A percentile compares a stretch with the other conserved stretches of the same genome.
These are phyloP conservation scores for Acleris literana DNA, from an alignment of 2,888 invertebrate species.

Conservation along the genomic window DNA sequence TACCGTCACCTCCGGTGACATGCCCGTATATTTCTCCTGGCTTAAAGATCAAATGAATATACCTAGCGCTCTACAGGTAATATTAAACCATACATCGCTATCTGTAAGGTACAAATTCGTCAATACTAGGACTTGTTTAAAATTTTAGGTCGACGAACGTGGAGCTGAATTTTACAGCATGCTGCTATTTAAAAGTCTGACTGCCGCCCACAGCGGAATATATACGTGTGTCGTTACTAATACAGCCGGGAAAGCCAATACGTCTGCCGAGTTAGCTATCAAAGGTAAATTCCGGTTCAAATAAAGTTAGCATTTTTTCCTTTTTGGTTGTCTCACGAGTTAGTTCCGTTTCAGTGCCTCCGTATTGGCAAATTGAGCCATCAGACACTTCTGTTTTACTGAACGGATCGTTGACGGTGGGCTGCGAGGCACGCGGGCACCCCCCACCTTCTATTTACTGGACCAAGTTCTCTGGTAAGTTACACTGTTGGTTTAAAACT, in stretches of 20 bases:
- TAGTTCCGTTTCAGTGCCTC: constrained; percentile 85
- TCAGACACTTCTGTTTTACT: constrained; percentile 88
- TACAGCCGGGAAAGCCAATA: constrained; percentile 88
- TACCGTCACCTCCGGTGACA: constrained; percentile 89
- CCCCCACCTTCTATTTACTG: constrained; percentile 89
- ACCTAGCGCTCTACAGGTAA: constrained; percentile 85
- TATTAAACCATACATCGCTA: neutral
- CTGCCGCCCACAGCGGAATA: constrained; percentile 86
- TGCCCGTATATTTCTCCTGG: constrained; percentile 87
- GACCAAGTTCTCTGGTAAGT: constrained; percentile 87
- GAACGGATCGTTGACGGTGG: constrained; percentile 88
- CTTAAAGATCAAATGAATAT: constrained; percentile 85
- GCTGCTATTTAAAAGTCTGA: constrained; percentile 88
- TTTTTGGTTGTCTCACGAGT: constrained; percentile 15
- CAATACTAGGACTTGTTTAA: neutral
- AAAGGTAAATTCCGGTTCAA: constrained; percentile 80
- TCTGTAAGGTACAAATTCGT: neutral
- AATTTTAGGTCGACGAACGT: constrained; percentile 85
- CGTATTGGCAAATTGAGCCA: constrained; percentile 90
- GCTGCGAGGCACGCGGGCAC: constrained; percentile 91
- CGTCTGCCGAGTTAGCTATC: constrained; percentile 87
- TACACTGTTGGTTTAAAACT: constrained; percentile 8
- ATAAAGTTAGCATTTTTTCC: constrained; percentile 13
- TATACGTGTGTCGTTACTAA: constrained; percentile 90
- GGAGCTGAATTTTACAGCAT: constrained; percentile 89